Conservation (phyloP, 2,797 vertebrate genomes). For the Lacerta viridis region DNA sequence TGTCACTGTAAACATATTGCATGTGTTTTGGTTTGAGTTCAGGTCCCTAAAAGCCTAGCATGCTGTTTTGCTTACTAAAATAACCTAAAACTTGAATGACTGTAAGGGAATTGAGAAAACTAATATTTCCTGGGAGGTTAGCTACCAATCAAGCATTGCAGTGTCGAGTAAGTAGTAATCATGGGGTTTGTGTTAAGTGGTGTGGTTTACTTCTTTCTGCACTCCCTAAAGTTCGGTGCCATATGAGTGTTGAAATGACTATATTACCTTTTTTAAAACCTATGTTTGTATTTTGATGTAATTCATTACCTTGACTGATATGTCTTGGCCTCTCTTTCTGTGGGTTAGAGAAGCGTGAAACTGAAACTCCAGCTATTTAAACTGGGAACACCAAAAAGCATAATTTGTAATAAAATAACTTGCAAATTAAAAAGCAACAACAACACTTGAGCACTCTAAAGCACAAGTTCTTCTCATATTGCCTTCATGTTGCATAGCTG, state of each 20-base stretch:
- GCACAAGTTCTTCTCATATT: not conserved
- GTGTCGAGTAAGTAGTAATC: not conserved
- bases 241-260: constrained; percentile 10
- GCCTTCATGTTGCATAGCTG: not conserved
- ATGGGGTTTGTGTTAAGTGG: not conserved
- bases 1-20: constrained; percentile 17
- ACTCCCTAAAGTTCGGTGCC: constrained; percentile 10
- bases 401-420: not conserved
- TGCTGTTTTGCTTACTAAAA: constrained; percentile 24
- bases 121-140: not conserved
- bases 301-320: not conserved
- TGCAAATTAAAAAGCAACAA: not conserved
- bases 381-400: not conserved
- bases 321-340: not conserved
- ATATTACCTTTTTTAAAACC: not conserved
- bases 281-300: not conserved
- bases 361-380: not conserved
- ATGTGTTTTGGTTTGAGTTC: not conserved
- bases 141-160: not conserved
- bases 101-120: not conserved
- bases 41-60: constrained; percentile 1
- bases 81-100: constrained; percentile 17
- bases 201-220: not conserved
- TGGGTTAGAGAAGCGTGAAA: not conserved
- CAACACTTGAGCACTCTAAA: no score